phyloP scores from a whole-genome alignment of 1,140 invertebrate genomes.

The Copidosoma floridanum region DNA sequence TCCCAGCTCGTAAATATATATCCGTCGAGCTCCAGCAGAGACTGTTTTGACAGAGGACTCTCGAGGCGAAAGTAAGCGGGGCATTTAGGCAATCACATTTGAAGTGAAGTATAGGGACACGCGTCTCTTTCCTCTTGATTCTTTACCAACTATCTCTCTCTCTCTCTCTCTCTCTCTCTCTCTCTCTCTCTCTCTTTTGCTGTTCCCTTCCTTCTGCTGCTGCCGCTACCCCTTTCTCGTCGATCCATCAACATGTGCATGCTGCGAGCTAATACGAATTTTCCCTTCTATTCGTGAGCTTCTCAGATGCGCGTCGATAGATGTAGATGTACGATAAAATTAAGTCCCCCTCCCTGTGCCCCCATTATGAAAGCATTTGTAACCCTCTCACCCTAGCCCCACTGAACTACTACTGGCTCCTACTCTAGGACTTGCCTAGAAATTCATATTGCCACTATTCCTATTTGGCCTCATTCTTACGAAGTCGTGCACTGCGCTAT shows the following conservation, averaged over 20 bases:
- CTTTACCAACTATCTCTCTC: too few relatives aligned
- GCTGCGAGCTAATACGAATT: conserved; percentile 38
- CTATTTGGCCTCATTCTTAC: too few relatives aligned
- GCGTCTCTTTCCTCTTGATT: not conserved
- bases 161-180: conserved; percentile 22
- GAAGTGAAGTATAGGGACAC: not conserved
- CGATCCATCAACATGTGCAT: conserved; percentile 36
- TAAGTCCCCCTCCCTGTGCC: conserved; percentile 43
- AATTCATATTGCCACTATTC: too few relatives aligned
- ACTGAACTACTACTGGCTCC: too few relatives aligned
- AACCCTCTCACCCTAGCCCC: too few relatives aligned
- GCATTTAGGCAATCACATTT: conserved; percentile 17
- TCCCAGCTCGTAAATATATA: not conserved
- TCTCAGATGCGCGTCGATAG: conserved; percentile 17
- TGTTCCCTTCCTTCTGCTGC: too few relatives aligned
- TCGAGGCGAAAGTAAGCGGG: not conserved
- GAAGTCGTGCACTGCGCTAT: too few relatives aligned
- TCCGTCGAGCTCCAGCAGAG: not conserved
- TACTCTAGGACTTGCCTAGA: too few relatives aligned
- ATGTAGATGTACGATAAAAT: conserved; percentile 42
- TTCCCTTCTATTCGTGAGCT: conserved; percentile 34
- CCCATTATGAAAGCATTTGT: conserved; percentile 40
- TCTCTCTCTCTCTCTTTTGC: conserved; percentile 5
- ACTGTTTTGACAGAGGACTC: not conserved
- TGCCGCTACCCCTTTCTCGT: conserved; percentile 11